These are phyloP conservation scores for Diplodus puntazzo DNA, from an alignment of 2,797 vertebrate genomes.

Conservation along the genomic window DNA sequence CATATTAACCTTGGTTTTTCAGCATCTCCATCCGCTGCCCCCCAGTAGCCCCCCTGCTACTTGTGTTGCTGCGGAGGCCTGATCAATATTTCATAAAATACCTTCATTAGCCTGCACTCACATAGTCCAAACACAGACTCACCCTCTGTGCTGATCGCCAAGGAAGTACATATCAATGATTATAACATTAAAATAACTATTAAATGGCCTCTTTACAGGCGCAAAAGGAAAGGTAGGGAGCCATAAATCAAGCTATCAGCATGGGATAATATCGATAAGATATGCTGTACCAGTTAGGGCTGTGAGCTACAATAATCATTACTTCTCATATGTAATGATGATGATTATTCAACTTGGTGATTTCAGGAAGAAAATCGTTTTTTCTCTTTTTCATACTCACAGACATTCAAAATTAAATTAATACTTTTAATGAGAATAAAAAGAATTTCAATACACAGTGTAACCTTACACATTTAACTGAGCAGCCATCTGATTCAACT, in stretches of 20 bases:
- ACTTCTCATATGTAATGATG: neutral
- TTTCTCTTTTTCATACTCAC: neutral
- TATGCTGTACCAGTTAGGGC: constrained; percentile 6
- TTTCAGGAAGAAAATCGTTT: neutral
- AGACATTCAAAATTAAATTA: neutral
- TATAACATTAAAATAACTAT: constrained; percentile 62
- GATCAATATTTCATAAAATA: constrained; percentile 88
- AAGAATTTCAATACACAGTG: neutral
- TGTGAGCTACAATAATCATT: constrained; percentile 13
- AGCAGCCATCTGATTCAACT: neutral
- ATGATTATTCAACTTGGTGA: neutral
- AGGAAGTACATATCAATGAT: constrained; percentile 71
- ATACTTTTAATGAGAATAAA: neutral
- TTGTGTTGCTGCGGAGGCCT: constrained; percentile 66
- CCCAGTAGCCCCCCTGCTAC: constrained; percentile 53
- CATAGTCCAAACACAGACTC: constrained; percentile 69
- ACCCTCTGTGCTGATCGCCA: constrained; percentile 51
- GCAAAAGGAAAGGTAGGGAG: constrained; percentile 39
- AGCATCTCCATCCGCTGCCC: constrained; percentile 47
- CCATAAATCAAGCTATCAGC: constrained; percentile 57
- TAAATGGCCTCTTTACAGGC: constrained; percentile 69
- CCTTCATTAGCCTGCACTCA: constrained; percentile 82
- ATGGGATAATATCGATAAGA: constrained; percentile 45
- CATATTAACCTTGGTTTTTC: constrained; percentile 75
- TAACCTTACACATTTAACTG: neutral